Base-by-base conservation (phyloP, 1,140 invertebrate species). In the Lepidotrigona ventralis region DNA sequence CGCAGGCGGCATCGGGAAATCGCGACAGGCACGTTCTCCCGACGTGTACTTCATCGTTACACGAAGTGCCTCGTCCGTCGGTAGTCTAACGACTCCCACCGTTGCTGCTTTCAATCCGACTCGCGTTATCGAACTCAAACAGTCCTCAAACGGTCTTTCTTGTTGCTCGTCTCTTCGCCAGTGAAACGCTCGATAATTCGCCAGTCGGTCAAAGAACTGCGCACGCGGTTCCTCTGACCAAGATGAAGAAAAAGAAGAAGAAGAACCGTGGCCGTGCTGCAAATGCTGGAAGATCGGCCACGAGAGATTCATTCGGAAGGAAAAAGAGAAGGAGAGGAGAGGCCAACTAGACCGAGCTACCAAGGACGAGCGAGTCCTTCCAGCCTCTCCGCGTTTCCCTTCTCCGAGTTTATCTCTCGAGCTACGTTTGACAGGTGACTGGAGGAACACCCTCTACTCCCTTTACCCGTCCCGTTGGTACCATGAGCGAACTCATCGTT, bases 361-460 rank as follows among this genome's bases (percentile, higher is more conserved):
- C 87, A 83, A 83, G 86, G 80, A 88, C 80, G 79, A 66, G 2
- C 71, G 78, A 84, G 76, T 69, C 56, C 46, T 76, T 75, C 79
- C 74, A n/a, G 29, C 69, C 60, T 53, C 33, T 23, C 17, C 73
- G 17, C 33, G 29, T 78, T 64, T 68, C 68, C 66, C 60, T 76
- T 56, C 58, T 64, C 58, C 71, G 53, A 64, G 85, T 84, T 88
- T 88, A 88, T 88, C 80, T 82, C 12, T 82, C 12, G 39, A 15
- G n/a, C n/a, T 17, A 54, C 56, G 29, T 70, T 33, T 88, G 87
- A 88, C 86, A 88, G 86, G 79, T 89, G 85, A 79, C 85, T 87
- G 66, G 69, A 81, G 86, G 39, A 88, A 85, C 86, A 90, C 89
- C 85, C 88, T 86, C 85, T 86, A 82, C 73, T 75, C 73, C 69